Base-by-base conservation (phyloP, 1,140 invertebrate species). In the Eciton burchellii region DNA sequence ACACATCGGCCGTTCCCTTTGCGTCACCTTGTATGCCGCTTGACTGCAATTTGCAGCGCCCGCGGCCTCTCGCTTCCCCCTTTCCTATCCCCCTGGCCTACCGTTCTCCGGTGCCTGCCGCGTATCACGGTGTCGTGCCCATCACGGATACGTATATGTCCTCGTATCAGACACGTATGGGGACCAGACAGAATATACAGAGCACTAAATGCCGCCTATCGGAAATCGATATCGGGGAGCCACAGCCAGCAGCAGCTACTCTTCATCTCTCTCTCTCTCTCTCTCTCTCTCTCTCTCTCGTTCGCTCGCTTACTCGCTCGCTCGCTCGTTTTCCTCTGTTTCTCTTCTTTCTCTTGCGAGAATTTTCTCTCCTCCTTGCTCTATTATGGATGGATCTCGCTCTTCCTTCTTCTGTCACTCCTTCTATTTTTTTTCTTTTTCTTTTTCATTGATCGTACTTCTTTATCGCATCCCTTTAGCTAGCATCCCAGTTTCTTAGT, bases 151-250 rank as follows among this genome's bases (percentile, higher is more conserved):
- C 87, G 81, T 88, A 88, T 86, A 86, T 86, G 73, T 85, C 73
- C 84, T 84, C 88, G 85, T 91, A 93, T 91, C 90, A 88, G 82
- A 86, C 87, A 89, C 91, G 90, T 92, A 92, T 91, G 90, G 86
- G 81, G 85, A 91, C 90, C 91, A 91, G 91, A 92, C 91, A 89
- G 91, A 92, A 93, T 93, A 92, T 92, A 92, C 89, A 91, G 91
- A 91, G 90, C 88, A 91, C 92, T 92, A 92, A 93, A 93, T 92
- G 91, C 90, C 88, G 86, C 85, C 72, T 92, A 93, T 93, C 90
- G 92, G 91, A 93, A 93, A 93, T 93, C 92, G 92, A 93, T 93
- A 92, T 92, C 87, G 87, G 89, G 84, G 91, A 93, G 90, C 91
- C 89, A 89, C 91, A 92, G 90, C 89, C 88, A 90, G 89, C 91